Evolutionary conservation across 2,888 invertebrate genomes (phyloP), one percentile per base, ranked within the genome.

Genomic region (Diogma glabrata): DNA sequence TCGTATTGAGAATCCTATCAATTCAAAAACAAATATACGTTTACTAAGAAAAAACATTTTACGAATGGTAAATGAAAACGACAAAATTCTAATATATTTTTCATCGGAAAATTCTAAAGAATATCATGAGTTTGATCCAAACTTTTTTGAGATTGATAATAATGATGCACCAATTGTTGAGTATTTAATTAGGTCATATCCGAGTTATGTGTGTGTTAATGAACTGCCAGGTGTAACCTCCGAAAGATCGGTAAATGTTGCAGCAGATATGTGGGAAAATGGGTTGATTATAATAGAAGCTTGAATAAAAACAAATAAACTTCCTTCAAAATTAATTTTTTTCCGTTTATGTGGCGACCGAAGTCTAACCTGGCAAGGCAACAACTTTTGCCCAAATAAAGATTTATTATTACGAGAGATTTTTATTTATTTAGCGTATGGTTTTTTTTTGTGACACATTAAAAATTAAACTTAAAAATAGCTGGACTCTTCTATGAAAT

Each of bases 101-200:
- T 82, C 82, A 56, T 73, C 82, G 40, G 90, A 93, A 62, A 96
- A 96, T 69, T 83, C 87, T 0, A 75, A 85, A 56, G 82, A 87
- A 59, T 93, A 91, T 64, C 89, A 90, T 63, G 88, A 83, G 28
- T 81, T 79, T 63, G 90, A 91, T 26, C 74, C 78, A 2, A 84
- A 84, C 60, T 82, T 75, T 63, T 67, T 95, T 54, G 88, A 88
- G 64, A 77, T 95, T 53, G 78, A 81, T 10, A 71, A 75, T 3
- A 75, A 78, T 2, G 71, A 81, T 55, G 81, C 84, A 1, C 78
- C 80, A 3, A 84, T 80, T 0, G 72, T 94, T 12, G 81, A 84
- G 61, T 73, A 73, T 51, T 72, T 95, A 26, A 79, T 91, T 51
- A 73, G 72, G 26, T 64, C 74, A 1, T 95, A 89, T 72, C 95